These are phyloP conservation scores for Limnephilus auricula DNA, from an alignment of 2,888 invertebrate species.

Conservation along the genomic window DNA sequence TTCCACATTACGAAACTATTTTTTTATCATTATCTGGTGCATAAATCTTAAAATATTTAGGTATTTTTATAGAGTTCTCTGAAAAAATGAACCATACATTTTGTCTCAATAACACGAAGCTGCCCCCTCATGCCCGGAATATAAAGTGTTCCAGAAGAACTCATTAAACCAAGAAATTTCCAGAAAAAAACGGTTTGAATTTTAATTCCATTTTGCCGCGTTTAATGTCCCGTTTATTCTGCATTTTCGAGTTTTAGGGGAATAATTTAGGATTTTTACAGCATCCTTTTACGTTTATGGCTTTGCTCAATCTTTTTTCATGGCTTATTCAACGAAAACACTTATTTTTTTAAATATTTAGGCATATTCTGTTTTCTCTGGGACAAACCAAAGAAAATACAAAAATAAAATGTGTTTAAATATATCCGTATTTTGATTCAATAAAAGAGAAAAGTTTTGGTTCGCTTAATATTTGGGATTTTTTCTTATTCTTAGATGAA, in stretches of 20 bases:
- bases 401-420: not conserved
- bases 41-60: not conserved
- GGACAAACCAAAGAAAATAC: not conserved
- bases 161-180: constrained; percentile 11
- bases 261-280: constrained; percentile 10
- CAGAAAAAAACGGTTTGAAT: not conserved
- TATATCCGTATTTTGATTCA: too few relatives aligned
- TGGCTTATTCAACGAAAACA: not conserved
- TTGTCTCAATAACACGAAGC: not conserved
- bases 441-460: too few relatives aligned
- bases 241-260: constrained; percentile 10
- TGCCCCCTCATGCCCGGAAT: not conserved
- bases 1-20: not conserved
- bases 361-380: not conserved
- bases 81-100: not conserved
- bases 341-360: not conserved
- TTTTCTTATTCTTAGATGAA: too few relatives aligned
- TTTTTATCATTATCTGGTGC: not conserved
- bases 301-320: not conserved
- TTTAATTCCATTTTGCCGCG: not conserved
- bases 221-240: not conserved
- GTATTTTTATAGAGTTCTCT: not conserved
- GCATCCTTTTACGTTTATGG: not conserved
- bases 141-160: constrained; percentile 2
- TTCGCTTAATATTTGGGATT: too few relatives aligned